phyloP scores from a whole-genome alignment of 2,113 vertebrate species.

The Jacana jacana region DNA sequence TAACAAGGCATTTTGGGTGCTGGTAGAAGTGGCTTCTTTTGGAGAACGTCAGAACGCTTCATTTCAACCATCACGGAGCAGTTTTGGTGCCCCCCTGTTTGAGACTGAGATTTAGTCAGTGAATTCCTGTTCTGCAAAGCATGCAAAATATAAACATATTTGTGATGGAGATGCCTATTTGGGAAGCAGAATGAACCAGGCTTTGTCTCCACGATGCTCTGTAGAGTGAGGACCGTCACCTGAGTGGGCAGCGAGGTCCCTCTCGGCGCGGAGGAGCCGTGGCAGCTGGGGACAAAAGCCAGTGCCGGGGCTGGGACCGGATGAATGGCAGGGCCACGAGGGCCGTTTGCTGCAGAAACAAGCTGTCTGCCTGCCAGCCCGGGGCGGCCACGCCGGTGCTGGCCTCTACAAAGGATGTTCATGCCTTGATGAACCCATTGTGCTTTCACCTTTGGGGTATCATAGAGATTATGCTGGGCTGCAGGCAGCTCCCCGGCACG shows the following conservation, averaged over 20 bases:
- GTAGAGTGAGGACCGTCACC: background rate
- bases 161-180: background rate
- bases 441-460: background rate
- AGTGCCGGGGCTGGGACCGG: background rate
- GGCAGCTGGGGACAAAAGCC: background rate
- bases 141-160: rapidly evolving
- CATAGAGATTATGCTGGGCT: background rate
- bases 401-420: background rate
- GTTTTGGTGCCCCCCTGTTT: background rate
- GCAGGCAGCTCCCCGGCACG: background rate
- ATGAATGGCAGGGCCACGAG: background rate
- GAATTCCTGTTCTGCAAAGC: background rate
- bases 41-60: background rate
- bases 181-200: background rate
- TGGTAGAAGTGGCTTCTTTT: background rate
- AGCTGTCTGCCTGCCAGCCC: rapidly evolving
- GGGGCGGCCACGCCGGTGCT: background rate
- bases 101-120: background rate
- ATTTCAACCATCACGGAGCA: rapidly evolving
- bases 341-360: background rate
- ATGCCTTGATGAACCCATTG: background rate
- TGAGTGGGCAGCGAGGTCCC: background rate
- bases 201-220: background rate
- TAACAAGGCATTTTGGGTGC: background rate
- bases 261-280: rapidly evolving